A percentile compares a stretch with the other conserved stretches of the same genome.
These are phyloP conservation scores for Leucosticte australis DNA, from an alignment of 2,113 vertebrate genomes.

Conservation along the genomic window DNA sequence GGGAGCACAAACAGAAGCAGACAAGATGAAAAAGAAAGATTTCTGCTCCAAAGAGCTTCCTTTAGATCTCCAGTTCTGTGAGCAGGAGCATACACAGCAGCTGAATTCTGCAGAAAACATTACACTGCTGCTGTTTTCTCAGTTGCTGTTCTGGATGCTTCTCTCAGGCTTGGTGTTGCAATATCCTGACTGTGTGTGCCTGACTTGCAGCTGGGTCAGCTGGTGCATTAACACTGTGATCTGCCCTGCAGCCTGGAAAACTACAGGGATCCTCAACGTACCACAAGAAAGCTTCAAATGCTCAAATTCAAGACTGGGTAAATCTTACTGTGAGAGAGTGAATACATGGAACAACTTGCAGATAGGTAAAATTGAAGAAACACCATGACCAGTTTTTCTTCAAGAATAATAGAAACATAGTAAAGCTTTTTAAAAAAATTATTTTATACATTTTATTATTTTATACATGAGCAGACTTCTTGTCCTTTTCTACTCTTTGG, in stretches of 20 bases:
- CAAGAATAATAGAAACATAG: neutral
- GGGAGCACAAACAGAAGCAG: neutral
- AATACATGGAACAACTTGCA: neutral
- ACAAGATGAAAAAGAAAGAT: neutral
- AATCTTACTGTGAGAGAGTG: neutral
- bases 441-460: neutral
- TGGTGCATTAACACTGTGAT: neutral
- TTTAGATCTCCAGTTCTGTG: neutral
- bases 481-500: neutral
- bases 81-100: neutral
- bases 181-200: too few species aligned
- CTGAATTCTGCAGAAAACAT: neutral
- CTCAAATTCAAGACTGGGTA: neutral
- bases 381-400: neutral
- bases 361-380: neutral
- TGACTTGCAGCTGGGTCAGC: neutral
- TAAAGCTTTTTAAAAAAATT: neutral
- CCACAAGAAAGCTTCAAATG: neutral
- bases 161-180: neutral
- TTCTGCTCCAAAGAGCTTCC: neutral
- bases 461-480: neutral
- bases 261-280: fast-evolving
- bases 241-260: neutral
- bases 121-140: neutral
- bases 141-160: neutral